Conservation (phyloP, 2,113 vertebrate genomes). For the Notiomystis cincta region DNA sequence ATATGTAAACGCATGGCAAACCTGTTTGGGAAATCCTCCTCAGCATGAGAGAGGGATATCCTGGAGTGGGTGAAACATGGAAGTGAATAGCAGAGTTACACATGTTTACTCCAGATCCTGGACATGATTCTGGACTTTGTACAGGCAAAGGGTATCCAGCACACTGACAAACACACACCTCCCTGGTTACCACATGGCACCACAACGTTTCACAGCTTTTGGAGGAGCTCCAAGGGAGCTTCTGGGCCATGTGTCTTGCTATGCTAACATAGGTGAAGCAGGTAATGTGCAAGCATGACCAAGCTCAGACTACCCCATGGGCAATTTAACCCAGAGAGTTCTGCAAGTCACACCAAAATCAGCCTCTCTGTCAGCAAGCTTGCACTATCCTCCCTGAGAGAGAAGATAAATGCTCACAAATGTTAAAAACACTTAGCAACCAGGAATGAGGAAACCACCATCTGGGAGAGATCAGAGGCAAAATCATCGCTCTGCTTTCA, state of each 20-base stretch:
- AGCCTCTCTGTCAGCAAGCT: not conserved
- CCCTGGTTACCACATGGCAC: not conserved
- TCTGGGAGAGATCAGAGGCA: constrained; percentile 20
- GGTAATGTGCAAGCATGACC: not conserved
- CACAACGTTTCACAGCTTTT: not conserved
- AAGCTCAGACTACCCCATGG: not conserved
- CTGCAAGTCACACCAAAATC: not conserved
- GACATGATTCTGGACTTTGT: not conserved
- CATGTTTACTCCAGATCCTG: not conserved
- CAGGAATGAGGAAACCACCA: not conserved
- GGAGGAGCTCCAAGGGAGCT: not conserved
- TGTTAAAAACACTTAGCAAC: not conserved
- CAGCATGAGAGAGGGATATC: not conserved
- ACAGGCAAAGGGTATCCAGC: not conserved
- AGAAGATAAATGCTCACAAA: not conserved
- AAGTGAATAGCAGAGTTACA: not conserved
- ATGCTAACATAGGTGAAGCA: not conserved
- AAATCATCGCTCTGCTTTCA: not conserved
- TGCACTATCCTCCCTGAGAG: not conserved
- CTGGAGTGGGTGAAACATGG: not conserved
- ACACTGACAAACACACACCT: not conserved
- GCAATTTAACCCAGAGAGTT: not conserved
- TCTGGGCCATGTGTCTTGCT: not conserved
- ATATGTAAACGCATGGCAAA: not conserved
- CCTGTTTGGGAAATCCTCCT: constrained; percentile 10